Conservation (phyloP, 2,113 vertebrate species). For the Fregetta grallaria region DNA sequence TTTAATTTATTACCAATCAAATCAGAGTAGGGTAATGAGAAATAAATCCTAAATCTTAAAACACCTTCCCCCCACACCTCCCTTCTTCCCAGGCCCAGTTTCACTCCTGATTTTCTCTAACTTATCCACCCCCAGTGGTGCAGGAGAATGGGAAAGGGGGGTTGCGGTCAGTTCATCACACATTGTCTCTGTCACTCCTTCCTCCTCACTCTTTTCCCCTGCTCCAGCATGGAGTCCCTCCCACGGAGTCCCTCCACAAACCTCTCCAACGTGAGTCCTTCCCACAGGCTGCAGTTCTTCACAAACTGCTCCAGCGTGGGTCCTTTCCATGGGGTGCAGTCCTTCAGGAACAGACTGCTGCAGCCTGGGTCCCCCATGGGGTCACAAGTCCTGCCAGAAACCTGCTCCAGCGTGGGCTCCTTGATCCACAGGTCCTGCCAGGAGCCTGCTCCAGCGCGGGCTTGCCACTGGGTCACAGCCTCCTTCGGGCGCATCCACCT, state of each 20-base stretch:
- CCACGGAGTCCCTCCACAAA: not conserved
- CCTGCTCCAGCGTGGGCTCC: not conserved
- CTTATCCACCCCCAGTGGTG: too few relatives aligned
- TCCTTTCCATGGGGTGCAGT: too few relatives aligned
- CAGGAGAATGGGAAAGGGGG: not conserved
- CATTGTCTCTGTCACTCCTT: not conserved
- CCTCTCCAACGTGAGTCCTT: not conserved
- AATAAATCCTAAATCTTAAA: not conserved
- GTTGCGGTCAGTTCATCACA: not conserved
- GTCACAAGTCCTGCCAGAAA: not conserved
- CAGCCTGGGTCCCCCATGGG: not conserved
- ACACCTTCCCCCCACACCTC: not conserved
- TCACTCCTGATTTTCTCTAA: too few relatives aligned
- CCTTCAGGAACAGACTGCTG: not conserved
- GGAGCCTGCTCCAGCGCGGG: not conserved
- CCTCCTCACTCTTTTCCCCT: not conserved
- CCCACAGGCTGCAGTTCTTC: not conserved
- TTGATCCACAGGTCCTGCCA: not conserved
- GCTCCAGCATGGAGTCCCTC: not conserved
- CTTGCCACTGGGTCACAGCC: not conserved
- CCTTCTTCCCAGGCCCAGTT: too few relatives aligned
- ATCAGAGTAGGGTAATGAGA: not conserved
- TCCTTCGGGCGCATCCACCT: not conserved
- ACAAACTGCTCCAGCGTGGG: not conserved
- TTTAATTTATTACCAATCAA: not conserved